Evolutionary conservation across 1,140 invertebrate genomes (phyloP).

Genomic region (Drosophila takahashii): DNA sequence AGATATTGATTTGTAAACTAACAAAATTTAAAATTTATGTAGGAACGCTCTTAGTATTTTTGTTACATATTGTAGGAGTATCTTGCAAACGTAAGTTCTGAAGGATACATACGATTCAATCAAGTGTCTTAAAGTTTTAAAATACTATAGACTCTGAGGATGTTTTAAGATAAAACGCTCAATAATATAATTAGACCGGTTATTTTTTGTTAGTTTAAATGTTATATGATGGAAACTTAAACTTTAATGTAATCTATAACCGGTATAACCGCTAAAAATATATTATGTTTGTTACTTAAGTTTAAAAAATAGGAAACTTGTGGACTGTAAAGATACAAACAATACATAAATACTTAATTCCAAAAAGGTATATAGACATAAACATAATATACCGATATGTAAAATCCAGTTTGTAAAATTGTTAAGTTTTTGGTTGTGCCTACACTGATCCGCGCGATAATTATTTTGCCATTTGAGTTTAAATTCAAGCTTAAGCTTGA

Average conservation of each 20-base stretch:
- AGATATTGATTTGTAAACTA: constrained; percentile 67
- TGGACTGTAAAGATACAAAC: constrained; percentile 1
- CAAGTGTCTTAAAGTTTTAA: background rate
- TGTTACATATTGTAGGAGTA: background rate
- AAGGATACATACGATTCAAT: background rate
- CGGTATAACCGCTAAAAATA: background rate
- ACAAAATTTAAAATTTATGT: background rate
- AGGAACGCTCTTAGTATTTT: background rate
- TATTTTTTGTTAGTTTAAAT: background rate
- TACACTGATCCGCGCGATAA: no score
- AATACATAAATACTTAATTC: background rate
- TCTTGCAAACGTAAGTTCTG: background rate
- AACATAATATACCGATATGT: background rate
- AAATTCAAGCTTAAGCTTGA: no score
- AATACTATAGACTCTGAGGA: no score
- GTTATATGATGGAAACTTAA: background rate
- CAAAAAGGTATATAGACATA: background rate
- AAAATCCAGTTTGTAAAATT: background rate
- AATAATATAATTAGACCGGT: background rate
- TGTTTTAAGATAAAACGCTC: background rate
- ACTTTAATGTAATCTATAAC: background rate
- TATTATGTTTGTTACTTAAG: background rate
- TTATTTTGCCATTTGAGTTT: no score
- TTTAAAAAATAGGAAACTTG: background rate
- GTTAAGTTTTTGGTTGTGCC: no score